These are phyloP conservation scores for Tethya wilhelma DNA, from an alignment of 37 sponge, comb jelly and placozoan genomes.

Conservation along the genomic window DNA sequence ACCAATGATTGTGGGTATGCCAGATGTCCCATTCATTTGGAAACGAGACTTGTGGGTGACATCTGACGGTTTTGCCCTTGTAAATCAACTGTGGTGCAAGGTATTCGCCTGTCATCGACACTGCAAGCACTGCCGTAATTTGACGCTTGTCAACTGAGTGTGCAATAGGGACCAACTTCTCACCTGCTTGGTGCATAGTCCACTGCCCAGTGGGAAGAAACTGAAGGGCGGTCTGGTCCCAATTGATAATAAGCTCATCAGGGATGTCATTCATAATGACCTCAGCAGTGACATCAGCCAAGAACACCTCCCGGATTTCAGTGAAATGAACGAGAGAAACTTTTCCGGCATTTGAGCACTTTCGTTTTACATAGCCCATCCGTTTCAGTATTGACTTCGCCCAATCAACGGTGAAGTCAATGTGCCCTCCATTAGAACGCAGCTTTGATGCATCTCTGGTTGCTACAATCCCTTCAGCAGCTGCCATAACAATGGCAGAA, in stretches of 20 bases:
- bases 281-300: conserved; percentile 37
- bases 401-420: too few species aligned
- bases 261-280: conserved; percentile 38
- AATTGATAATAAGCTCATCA: conserved; percentile 12
- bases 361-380: conserved; percentile 30
- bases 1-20: conserved; percentile 48
- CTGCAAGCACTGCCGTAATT: conserved; percentile 21
- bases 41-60: conserved; percentile 34
- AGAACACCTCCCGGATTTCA: conserved; percentile 15
- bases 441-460: too few species aligned
- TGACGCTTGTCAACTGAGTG: conserved; percentile 6
- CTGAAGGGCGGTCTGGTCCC: conserved; percentile 43
- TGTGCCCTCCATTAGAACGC: too few species aligned
- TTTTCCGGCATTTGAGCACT: conserved; percentile 36
- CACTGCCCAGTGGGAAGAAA: conserved; percentile 12
- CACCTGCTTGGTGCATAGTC: conserved; percentile 27
- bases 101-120: conserved; percentile 9
- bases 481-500: too few species aligned
- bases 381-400: too few species aligned
- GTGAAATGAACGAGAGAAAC: conserved; percentile 14
- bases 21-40: conserved; percentile 36
- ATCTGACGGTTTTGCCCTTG: background rate
- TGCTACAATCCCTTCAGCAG: too few species aligned
- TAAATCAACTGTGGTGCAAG: conserved; percentile 33
- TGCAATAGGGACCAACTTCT: conserved; percentile 9